These are phyloP conservation scores for Onychomys arenicola DNA, from an alignment of 2,797 vertebrate species.

Conservation along the genomic window DNA sequence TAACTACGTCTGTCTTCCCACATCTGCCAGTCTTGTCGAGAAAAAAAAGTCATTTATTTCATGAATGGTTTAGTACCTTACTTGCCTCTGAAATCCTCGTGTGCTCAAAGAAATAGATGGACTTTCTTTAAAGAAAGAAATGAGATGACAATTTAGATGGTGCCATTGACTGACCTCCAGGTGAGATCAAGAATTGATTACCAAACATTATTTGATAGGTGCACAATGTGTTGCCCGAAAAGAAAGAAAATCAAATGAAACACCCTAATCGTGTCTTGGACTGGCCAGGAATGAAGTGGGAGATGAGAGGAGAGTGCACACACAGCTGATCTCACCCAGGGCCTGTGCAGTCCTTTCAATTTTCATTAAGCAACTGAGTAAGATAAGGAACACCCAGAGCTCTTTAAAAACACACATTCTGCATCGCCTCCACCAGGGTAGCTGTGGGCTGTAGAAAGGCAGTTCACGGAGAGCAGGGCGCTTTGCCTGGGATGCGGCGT, in stretches of 20 bases:
- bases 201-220: slow-evolving; percentile 85
- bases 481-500: slow-evolving; percentile 69
- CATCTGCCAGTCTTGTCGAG: slow-evolving; percentile 72
- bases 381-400: slow-evolving; percentile 77
- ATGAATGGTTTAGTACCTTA: slow-evolving; percentile 74
- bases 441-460: slow-evolving; percentile 53
- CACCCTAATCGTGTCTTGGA: slow-evolving; percentile 72
- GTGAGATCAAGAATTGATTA: slow-evolving; percentile 85
- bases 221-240: slow-evolving; percentile 72
- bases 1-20: slow-evolving; percentile 64
- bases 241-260: slow-evolving; percentile 76
- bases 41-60: slow-evolving; percentile 54
- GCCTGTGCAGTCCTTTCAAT: slow-evolving; percentile 77
- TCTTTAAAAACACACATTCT: slow-evolving; percentile 74
- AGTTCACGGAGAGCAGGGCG: slow-evolving; percentile 58
- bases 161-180: slow-evolving; percentile 86
- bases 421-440: slow-evolving; percentile 54
- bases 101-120: slow-evolving; percentile 79
- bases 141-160: slow-evolving; percentile 83
- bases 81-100: slow-evolving; percentile 81
- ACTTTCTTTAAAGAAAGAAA: slow-evolving; percentile 84
- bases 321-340: slow-evolving; percentile 52
- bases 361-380: slow-evolving; percentile 74
- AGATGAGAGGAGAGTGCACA: slow-evolving; percentile 63
- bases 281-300: slow-evolving; percentile 62